Conservation (phyloP, 2,888 invertebrate species). For the Pterostichus niger region DNA sequence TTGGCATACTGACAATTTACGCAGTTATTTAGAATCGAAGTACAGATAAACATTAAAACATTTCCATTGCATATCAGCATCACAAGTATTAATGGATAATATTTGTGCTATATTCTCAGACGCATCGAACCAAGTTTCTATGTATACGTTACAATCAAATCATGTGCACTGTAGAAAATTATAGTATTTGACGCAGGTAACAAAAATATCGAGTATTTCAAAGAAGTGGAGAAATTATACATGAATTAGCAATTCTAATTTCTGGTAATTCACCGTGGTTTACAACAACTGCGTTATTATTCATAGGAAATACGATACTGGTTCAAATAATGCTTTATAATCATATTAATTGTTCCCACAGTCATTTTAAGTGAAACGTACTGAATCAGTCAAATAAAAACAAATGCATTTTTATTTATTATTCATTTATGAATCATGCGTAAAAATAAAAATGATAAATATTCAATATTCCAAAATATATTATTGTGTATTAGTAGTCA, state of each 20-base stretch:
- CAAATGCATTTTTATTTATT: background rate
- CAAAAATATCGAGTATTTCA: conserved; percentile 12
- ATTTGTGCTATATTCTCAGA: conserved; percentile 29
- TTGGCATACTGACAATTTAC: background rate
- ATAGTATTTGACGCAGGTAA: conserved; percentile 24
- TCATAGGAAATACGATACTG: conserved; percentile 31
- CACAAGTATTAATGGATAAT: background rate
- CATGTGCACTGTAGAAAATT: background rate
- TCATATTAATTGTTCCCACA: conserved; percentile 22
- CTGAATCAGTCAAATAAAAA: conserved; percentile 21
- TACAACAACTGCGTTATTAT: conserved; percentile 10
- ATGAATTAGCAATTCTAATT: conserved; percentile 48
- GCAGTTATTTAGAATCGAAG: conserved; percentile 40
- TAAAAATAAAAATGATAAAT: conserved; percentile 10
- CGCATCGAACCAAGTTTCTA: background rate
- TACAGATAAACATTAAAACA: conserved; percentile 20
- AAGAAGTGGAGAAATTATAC: conserved; percentile 10
- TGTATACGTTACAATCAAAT: background rate
- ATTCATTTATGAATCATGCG: conserved; percentile 33
- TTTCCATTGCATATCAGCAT: conserved; percentile 36
- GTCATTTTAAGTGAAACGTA: conserved; percentile 1
- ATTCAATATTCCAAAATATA: no score
- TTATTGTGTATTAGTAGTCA: no score
- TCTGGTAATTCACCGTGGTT: conserved; percentile 25
- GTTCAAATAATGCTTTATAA: conserved; percentile 20